Percentiles rank a stretch among this genome's conserved stretches.
Evolutionary conservation across 2,797 vertebrate genomes (phyloP).

Genomic region (Saxicola maurus): DNA sequence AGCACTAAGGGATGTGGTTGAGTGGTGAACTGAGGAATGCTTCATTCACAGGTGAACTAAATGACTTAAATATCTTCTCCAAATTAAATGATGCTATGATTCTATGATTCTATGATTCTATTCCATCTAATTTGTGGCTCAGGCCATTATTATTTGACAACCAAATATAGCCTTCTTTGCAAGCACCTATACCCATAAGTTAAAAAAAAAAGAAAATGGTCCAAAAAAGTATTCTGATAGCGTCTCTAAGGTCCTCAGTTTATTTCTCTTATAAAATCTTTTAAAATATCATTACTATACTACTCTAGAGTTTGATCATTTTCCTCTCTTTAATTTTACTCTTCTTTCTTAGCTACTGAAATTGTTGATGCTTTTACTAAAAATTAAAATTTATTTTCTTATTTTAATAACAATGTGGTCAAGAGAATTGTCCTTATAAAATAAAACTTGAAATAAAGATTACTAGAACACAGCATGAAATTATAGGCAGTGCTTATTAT

Average conservation of each 20-base stretch:
- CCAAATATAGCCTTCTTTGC: background rate
- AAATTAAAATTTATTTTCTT: background rate
- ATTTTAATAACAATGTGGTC: background rate
- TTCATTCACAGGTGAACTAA: background rate
- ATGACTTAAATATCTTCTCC: background rate
- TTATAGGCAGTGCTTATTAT: background rate
- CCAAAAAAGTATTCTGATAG: background rate
- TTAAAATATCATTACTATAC: too few relatives aligned
- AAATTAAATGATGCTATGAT: background rate
- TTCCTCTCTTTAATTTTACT: background rate
- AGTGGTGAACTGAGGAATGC: background rate
- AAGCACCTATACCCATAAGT: background rate
- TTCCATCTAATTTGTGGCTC: background rate
- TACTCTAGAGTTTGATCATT: background rate
- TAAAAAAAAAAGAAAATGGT: background rate
- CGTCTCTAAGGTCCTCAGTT: too few relatives aligned
- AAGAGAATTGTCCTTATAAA: background rate
- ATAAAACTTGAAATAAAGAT: conserved; percentile 4
- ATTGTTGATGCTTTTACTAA: background rate
- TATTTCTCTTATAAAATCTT: too few relatives aligned
- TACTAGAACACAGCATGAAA: background rate
- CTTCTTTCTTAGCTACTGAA: background rate
- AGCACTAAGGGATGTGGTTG: background rate
- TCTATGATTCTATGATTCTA: background rate
- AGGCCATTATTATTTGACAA: background rate